phyloP scores from a whole-genome alignment of 2,113 vertebrate genomes.

The Romanogobio albipinnatus region DNA sequence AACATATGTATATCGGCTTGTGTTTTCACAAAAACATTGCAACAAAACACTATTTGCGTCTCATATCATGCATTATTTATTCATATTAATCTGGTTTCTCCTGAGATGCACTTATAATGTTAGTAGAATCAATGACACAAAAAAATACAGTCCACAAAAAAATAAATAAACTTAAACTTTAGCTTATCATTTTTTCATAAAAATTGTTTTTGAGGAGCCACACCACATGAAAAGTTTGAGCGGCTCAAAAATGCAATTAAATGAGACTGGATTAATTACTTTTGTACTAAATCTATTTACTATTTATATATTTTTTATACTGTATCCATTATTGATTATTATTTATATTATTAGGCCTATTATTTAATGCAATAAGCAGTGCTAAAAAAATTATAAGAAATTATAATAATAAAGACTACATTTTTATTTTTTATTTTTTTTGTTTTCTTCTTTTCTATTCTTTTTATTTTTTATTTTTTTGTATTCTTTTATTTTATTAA shows the following conservation, averaged over 20 bases:
- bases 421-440: too few relatives aligned
- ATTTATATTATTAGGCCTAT: too few relatives aligned
- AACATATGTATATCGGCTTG: conserved; percentile 18
- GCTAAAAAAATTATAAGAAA: too few relatives aligned
- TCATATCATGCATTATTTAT: background rate
- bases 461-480: too few relatives aligned
- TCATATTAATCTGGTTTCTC: background rate
- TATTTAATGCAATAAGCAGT: too few relatives aligned
- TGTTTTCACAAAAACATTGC: conserved; percentile 15
- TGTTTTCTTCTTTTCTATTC: too few relatives aligned
- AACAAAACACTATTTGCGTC: background rate
- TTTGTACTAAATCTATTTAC: background rate
- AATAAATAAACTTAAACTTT: too few relatives aligned
- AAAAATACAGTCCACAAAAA: background rate
- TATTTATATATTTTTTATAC: too few relatives aligned
- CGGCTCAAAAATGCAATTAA: background rate
- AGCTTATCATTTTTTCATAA: background rate
- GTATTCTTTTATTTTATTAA: too few relatives aligned
- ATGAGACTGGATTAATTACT: background rate
- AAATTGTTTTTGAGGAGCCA: background rate
- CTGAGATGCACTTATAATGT: background rate
- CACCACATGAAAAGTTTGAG: background rate
- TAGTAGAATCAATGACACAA: background rate
- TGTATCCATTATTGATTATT: background rate
- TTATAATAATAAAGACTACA: too few relatives aligned